Evolutionary conservation across 2,113 vertebrate species (phyloP).

Genomic region (Nothobranchius kuhntae): DNA sequence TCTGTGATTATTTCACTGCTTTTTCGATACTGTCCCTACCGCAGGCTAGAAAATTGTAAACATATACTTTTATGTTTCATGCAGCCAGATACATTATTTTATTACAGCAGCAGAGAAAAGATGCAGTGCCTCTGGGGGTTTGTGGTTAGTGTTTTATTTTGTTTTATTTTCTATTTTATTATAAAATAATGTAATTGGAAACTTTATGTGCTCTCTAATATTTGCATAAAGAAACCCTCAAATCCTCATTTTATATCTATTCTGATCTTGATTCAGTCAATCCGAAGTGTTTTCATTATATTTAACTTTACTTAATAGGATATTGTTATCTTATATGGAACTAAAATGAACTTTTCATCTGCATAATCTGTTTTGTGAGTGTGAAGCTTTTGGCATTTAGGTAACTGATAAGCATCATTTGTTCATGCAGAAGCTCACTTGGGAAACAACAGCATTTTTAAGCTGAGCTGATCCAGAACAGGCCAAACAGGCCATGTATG

Average conservation of each 20-base stretch:
- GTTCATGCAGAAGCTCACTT: background rate
- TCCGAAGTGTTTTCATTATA: too few species aligned
- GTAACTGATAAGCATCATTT: background rate
- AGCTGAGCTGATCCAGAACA: background rate
- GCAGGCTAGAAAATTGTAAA: conserved; percentile 24
- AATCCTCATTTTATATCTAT: too few species aligned
- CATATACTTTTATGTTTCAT: conserved; percentile 52
- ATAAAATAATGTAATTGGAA: background rate
- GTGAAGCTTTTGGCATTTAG: background rate
- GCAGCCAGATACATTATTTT: conserved; percentile 51
- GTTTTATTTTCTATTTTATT: conserved; percentile 4
- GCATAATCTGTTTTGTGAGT: background rate
- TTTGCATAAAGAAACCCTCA: too few species aligned
- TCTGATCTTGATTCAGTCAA: background rate
- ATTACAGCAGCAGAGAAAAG: conserved; percentile 40
- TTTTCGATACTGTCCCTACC: conserved; percentile 1
- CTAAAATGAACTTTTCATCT: too few species aligned
- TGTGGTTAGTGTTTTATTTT: background rate
- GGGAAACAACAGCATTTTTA: background rate
- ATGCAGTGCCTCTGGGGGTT: background rate
- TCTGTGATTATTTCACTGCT: background rate
- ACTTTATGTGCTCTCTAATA: too few species aligned
- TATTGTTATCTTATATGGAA: too few species aligned
- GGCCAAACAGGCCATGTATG: background rate
- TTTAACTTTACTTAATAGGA: background rate